Conservation (phyloP, 2,888 invertebrate genomes). For the Bimastos eiseni region DNA sequence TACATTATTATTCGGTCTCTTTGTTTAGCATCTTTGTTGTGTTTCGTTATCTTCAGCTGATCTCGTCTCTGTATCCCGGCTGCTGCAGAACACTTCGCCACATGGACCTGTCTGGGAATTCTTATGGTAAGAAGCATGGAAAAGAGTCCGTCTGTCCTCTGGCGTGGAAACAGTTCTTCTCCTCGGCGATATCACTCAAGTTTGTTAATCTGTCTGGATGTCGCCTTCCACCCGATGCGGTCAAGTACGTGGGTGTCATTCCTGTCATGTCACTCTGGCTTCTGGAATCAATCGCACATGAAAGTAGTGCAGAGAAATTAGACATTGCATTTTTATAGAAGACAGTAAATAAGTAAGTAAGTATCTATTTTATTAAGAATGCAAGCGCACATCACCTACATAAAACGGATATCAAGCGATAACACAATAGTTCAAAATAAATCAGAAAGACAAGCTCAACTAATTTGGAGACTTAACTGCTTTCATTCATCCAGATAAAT, state of each 20-base stretch:
- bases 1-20: neutral
- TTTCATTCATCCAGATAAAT: too few relatives aligned
- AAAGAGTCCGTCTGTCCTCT: conserved; percentile 80
- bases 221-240: conserved; percentile 86
- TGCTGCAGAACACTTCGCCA: conserved; percentile 87
- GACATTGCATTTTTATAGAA: neutral
- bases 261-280: conserved; percentile 61
- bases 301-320: too few relatives aligned
- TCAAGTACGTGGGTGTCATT: conserved; percentile 71
- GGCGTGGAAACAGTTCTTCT: conserved; percentile 80
- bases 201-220: conserved; percentile 53
- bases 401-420: too few relatives aligned
- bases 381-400: too few relatives aligned
- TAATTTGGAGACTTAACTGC: too few relatives aligned
- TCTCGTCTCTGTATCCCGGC: conserved; percentile 88
- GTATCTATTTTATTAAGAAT: too few relatives aligned
- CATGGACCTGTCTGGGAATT: conserved; percentile 83
- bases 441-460: too few relatives aligned
- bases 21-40: neutral
- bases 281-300: neutral
- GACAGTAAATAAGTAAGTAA: neutral
- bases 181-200: conserved; percentile 57
- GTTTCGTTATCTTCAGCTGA: conserved; percentile 74
- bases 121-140: conserved; percentile 81
- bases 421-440: too few relatives aligned